Base-by-base conservation (phyloP, 2,797 vertebrate species). In the Enteromius paludinosus region DNA sequence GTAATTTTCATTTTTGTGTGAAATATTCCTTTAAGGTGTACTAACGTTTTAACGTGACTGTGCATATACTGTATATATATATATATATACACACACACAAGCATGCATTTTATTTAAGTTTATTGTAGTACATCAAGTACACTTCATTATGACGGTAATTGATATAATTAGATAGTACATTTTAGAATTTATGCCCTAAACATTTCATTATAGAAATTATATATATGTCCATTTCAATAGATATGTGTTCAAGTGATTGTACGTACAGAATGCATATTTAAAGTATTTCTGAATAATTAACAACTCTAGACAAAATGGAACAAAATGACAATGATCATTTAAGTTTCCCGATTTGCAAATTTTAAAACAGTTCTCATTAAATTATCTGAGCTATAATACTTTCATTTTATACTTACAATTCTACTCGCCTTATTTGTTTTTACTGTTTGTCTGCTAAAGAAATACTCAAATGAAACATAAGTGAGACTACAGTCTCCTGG, bases 391-490 rank as follows among this genome's bases (percentile, higher is more conserved):
- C 35, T 25, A 11, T 41, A 28, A 17, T 18, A 61, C 9, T 18
- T 43, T 61, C 0, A 76, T 61, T 43, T 62, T 4, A 61, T 45
- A 14, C 25, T 7, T 43, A 62, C 43, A 43, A 17, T 70, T 5
- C 25, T 47, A 28, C 2, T 33, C 18, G 17, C 52, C 18, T 72
- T 18, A 49, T 30, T 65, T 78, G 43, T 28, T 28, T 45, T 15
- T 52, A 78, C 62, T 49, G 12, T 66, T 49, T 47, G 49, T 33
- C 25, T 30, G 5, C n/a, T 35, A 28, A 30, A 35, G 14, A n/a
- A 76, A 23, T 38, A 38, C 76, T 49, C 5, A 23, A 61, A 62
- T 45, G 20, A 25, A 75, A 75, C 71, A 30, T 28, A 54, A 66
- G 30, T 17, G 20, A 64, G 18, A 38, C 30, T 47, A n/a, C 4